Conservation (phyloP, 2,797 vertebrate species). For the Enteromius viviparus region DNA sequence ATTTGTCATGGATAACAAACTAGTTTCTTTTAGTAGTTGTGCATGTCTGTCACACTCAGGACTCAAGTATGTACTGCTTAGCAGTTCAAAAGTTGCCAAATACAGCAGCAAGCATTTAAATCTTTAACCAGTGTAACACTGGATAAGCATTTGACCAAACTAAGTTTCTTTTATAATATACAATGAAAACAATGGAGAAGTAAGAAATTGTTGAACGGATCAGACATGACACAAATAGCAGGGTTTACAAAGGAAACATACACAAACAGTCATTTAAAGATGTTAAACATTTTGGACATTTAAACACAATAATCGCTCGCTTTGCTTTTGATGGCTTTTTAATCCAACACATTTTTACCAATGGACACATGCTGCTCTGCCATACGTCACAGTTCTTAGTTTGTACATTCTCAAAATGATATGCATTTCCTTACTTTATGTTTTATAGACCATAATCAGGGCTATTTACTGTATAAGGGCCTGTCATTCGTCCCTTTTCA, state of each 20-base stretch:
- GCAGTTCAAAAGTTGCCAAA: conserved; percentile 32
- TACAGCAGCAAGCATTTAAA: conserved; percentile 43
- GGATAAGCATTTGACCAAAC: conserved; percentile 35
- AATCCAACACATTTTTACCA: conserved; percentile 15
- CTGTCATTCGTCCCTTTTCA: background rate
- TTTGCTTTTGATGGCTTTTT: conserved; percentile 39
- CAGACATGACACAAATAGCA: conserved; percentile 12
- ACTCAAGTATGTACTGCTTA: conserved; percentile 26
- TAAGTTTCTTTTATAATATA: conserved; percentile 11
- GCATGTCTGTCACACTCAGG: background rate
- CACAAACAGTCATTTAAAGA: conserved; percentile 19
- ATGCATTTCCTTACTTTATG: background rate
- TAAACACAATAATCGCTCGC: conserved; percentile 42
- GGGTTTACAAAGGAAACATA: conserved; percentile 10
- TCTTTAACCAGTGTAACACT: conserved; percentile 14
- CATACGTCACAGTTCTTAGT: conserved; percentile 27
- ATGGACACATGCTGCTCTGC: conserved; percentile 17
- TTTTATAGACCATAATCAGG: conserved; percentile 14
- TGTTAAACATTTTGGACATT: conserved; percentile 18
- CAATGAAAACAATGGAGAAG: background rate
- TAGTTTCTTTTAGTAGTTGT: background rate
- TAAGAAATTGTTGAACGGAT: conserved; percentile 7
- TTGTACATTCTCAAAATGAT: conserved; percentile 39
- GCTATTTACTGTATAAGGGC: background rate
- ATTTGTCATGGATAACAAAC: conserved; percentile 18